Evolutionary conservation across 2,113 vertebrate species (phyloP).

Genomic region (Onychostruthus taczanowskii): DNA sequence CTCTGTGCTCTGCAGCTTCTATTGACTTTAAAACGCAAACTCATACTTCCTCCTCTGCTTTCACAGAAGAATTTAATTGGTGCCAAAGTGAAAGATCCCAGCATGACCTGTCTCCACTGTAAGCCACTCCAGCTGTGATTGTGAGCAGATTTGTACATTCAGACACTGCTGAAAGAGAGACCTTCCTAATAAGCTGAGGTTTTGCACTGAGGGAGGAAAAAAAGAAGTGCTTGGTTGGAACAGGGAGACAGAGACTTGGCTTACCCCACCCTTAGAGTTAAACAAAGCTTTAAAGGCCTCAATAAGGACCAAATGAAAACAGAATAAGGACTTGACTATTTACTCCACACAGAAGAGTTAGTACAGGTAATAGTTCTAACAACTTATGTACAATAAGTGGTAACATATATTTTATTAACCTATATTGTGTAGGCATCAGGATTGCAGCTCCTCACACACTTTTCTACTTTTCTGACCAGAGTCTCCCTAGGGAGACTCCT

Average conservation of each 20-base stretch:
- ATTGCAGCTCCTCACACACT: background rate
- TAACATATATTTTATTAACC: background rate
- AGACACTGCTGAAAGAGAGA: conserved; percentile 18
- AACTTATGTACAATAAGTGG: background rate
- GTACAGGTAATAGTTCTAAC: background rate
- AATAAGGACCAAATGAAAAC: background rate
- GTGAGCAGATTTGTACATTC: conserved; percentile 32
- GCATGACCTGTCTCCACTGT: conserved; percentile 31
- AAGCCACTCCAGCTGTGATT: conserved; percentile 30
- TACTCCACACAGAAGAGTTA: background rate
- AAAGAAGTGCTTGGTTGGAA: background rate
- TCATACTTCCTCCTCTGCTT: conserved; percentile 20
- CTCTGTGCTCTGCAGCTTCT: conserved; percentile 30
- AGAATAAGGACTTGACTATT: background rate
- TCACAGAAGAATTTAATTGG: conserved; percentile 53
- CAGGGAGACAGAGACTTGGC: background rate
- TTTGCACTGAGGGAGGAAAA: background rate
- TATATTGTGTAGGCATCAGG: background rate
- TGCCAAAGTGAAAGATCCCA: conserved; percentile 52
- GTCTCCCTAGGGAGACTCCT: background rate
- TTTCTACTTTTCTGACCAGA: background rate
- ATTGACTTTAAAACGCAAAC: conserved; percentile 18
- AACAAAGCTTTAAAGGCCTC: background rate
- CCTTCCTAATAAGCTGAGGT: conserved; percentile 42
- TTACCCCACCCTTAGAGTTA: background rate